Conservation (phyloP, 2,797 vertebrate genomes). For the Lepidocolaptes lacrymiger region DNA sequence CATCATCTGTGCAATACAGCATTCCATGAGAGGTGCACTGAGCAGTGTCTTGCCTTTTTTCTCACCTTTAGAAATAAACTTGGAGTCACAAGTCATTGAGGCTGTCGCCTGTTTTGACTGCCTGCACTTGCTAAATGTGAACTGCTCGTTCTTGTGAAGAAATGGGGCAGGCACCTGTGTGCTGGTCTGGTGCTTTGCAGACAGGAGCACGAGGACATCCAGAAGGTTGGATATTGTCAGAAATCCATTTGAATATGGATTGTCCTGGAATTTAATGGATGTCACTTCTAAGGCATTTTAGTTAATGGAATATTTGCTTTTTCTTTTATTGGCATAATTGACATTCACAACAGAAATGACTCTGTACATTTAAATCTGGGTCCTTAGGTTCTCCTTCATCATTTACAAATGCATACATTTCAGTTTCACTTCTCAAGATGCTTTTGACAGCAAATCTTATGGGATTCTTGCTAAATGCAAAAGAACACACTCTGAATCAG, state of each 20-base stretch:
- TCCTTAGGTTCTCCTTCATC: background rate
- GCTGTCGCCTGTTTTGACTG: background rate
- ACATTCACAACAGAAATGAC: background rate
- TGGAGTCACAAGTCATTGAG: background rate
- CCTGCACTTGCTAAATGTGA: background rate
- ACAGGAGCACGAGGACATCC: background rate
- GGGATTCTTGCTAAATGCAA: background rate
- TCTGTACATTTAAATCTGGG: background rate
- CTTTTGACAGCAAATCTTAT: background rate
- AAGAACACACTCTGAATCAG: constrained; percentile 11
- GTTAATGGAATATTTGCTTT: background rate
- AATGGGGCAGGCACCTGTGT: background rate
- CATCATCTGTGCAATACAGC: accelerated
- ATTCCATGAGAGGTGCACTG: accelerated
- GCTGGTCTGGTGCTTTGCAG: background rate
- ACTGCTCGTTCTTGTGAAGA: background rate
- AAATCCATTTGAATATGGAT: background rate
- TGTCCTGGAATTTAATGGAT: background rate
- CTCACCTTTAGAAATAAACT: background rate
- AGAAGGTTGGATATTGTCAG: background rate
- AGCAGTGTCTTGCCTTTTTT: background rate
- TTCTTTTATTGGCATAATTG: background rate
- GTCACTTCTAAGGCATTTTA: background rate
- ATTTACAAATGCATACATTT: background rate
- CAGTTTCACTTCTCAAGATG: background rate